Evolutionary conservation across 2,113 vertebrate genomes (phyloP).

Genomic region (Peucedramus taeniatus): DNA sequence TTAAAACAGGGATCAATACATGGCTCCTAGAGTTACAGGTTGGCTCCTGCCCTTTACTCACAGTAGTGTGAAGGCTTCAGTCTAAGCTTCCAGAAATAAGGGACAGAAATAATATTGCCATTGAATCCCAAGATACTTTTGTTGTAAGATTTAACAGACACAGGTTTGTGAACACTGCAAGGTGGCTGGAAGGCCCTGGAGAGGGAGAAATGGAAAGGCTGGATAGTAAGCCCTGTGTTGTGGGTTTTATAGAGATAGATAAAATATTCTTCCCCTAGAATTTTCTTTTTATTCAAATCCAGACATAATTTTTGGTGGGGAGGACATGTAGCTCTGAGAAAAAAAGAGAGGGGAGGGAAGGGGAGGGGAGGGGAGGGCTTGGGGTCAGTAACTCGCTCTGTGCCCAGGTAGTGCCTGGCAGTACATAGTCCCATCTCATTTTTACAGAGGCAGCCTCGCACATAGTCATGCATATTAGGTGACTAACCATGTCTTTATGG

Average conservation of each 20-base stretch:
- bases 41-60: conserved; percentile 16
- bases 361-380: background rate
- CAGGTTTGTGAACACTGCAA: background rate
- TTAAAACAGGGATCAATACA: conserved; percentile 19
- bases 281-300: background rate
- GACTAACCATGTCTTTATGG: background rate
- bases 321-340: background rate
- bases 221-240: background rate
- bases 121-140: background rate
- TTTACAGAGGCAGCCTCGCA: background rate
- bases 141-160: background rate
- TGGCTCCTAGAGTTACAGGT: background rate
- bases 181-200: background rate
- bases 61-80: background rate
- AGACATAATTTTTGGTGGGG: background rate
- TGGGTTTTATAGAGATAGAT: background rate
- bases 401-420: background rate
- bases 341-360: background rate
- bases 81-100: background rate
- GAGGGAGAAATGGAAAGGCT: background rate
- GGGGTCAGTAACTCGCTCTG: background rate
- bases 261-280: background rate
- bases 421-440: background rate
- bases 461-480: background rate
- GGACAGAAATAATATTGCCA: background rate